phyloP scores from a whole-genome alignment of 1,140 invertebrate species.

The Hyles vespertilio region DNA sequence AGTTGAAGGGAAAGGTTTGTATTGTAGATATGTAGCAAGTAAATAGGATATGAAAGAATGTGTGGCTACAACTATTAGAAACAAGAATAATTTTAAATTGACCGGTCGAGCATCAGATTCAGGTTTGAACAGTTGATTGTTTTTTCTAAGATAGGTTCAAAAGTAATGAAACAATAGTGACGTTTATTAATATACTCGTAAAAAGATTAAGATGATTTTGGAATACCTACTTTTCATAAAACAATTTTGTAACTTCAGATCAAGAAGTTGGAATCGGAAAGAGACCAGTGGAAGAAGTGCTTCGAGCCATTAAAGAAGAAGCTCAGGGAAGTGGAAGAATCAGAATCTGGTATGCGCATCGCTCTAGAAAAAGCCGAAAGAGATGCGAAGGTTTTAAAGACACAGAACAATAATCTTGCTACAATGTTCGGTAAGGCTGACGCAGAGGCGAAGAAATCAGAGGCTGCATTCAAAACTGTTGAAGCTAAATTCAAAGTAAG shows the following conservation, averaged over 20 bases:
- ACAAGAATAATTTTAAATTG: no score
- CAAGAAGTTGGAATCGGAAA: constrained; percentile 55
- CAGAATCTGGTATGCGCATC: constrained; percentile 68
- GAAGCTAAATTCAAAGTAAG: constrained; percentile 68
- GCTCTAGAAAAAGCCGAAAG: constrained; percentile 73
- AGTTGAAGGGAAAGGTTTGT: constrained; percentile 48
- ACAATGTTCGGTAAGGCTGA: constrained; percentile 55
- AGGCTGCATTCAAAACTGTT: constrained; percentile 65
- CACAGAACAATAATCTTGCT: constrained; percentile 59
- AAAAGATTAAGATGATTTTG: not conserved
- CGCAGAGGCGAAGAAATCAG: constrained; percentile 70
- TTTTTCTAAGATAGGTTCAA: no score
- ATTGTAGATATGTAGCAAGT: not conserved
- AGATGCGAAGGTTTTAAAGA: constrained; percentile 62
- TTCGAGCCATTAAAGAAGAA: constrained; percentile 66
- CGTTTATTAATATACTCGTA: no score
- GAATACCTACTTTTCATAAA: not conserved
- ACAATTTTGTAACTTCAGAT: constrained; percentile 34
- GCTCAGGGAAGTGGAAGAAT: constrained; percentile 73
- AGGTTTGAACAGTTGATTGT: no score
- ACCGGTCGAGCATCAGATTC: no score
- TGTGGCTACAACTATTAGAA: no score
- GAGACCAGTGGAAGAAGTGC: constrained; percentile 56
- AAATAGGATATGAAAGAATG: no score
- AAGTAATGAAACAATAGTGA: no score